These are phyloP conservation scores for Neosilurus hyrtlii DNA, from an alignment of 2,797 vertebrate genomes.

Conservation along the genomic window DNA sequence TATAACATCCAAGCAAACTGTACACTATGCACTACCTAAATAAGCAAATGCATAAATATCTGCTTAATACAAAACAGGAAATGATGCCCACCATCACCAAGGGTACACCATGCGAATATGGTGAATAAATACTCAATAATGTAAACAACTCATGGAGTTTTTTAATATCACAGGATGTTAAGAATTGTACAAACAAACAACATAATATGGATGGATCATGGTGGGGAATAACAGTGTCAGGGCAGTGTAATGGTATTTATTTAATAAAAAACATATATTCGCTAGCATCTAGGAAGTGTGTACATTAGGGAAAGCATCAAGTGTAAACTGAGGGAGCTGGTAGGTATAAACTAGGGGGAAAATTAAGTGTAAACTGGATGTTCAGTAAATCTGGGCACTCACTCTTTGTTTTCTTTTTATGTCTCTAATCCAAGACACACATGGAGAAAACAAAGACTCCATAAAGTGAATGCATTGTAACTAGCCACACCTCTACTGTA, in stretches of 20 bases:
- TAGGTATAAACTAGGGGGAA: too few relatives aligned
- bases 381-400: too few relatives aligned
- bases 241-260: background rate
- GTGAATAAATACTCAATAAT: background rate
- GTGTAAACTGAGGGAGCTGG: too few relatives aligned
- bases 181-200: background rate
- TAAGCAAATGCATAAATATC: background rate
- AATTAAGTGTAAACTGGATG: too few relatives aligned
- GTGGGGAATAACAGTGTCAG: background rate
- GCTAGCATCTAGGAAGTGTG: background rate
- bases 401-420: too few relatives aligned
- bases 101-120: background rate
- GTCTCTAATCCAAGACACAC: too few relatives aligned
- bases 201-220: background rate
- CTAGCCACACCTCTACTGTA: too few relatives aligned
- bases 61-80: background rate
- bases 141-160: background rate
- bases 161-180: background rate
- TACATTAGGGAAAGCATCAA: too few relatives aligned
- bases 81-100: background rate
- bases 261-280: background rate
- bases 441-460: too few relatives aligned
- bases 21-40: background rate
- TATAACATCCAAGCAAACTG: background rate
- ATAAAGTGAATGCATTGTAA: too few relatives aligned